Conservation (phyloP, 2,888 invertebrate genomes). For the Ametastegia equiseti region DNA sequence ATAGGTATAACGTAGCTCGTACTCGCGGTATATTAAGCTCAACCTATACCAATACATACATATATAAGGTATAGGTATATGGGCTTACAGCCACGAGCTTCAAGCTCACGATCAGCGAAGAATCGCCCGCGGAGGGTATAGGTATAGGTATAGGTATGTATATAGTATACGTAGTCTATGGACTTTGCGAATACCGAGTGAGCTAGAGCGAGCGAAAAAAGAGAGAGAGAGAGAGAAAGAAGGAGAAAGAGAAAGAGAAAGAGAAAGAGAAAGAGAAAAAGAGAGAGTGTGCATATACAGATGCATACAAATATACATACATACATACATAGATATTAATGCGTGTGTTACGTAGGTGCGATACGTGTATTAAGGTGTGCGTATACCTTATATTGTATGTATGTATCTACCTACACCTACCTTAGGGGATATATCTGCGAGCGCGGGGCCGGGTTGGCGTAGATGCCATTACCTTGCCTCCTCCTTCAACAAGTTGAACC, state of each 20-base stretch:
- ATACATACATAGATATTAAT: not conserved
- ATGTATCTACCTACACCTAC: constrained; percentile 1
- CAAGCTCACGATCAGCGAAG: constrained; percentile 9
- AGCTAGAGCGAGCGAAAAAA: too few relatives aligned
- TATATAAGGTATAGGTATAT: too few relatives aligned
- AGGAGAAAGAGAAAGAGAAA: not conserved
- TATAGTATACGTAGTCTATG: too few relatives aligned
- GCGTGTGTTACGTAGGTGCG: not conserved
- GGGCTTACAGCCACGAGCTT: too few relatives aligned
- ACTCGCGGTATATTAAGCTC: not conserved
- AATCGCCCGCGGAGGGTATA: not conserved
- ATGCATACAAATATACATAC: not conserved
- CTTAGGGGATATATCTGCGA: constrained; percentile 32
- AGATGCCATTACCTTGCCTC: constrained; percentile 64
- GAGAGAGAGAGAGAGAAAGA: not conserved
- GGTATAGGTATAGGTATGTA: too few relatives aligned
- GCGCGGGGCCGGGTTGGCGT: constrained; percentile 50
- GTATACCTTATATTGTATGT: not conserved
- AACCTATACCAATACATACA: too few relatives aligned
- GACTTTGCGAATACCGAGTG: not conserved
- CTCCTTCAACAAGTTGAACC: constrained; percentile 56
- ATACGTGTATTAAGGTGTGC: too few relatives aligned
- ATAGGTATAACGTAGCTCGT: too few relatives aligned
- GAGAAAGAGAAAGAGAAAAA: not conserved
- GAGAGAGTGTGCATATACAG: not conserved